Conservation (phyloP, 1,140 invertebrate species). For the Cheumatopsyche charites region DNA sequence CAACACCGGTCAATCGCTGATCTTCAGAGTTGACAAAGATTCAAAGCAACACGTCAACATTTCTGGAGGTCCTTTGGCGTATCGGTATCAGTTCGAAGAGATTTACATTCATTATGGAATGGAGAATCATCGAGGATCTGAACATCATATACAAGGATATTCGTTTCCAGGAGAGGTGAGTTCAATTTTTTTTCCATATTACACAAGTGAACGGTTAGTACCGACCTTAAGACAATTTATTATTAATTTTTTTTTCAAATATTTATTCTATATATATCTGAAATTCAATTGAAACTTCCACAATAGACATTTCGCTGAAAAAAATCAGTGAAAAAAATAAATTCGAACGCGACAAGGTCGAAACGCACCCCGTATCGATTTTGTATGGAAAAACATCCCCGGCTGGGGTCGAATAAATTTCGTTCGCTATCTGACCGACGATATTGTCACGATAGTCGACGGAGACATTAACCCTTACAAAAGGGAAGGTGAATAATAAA, state of each 20-base stretch:
- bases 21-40: conserved; percentile 88
- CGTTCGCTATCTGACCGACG: conserved; percentile 24
- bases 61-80: conserved; percentile 93
- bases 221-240: no score
- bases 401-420: conserved; percentile 30
- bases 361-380: conserved; percentile 32
- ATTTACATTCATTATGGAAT: conserved; percentile 95
- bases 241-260: neutral
- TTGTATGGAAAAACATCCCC: conserved; percentile 29
- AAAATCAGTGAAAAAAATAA: no score
- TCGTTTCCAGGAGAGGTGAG: conserved; percentile 94
- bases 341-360: conserved; percentile 18
- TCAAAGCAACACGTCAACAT: conserved; percentile 87
- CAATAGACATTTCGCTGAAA: no score
- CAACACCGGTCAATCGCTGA: conserved; percentile 90
- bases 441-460: conserved; percentile 28
- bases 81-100: conserved; percentile 92
- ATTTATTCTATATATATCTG: no score
- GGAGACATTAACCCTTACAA: conserved; percentile 27
- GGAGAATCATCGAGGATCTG: conserved; percentile 85
- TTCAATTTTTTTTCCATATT: neutral
- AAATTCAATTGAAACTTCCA: no score
- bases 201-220: no score
- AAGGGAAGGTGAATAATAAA: neutral
- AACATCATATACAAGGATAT: conserved; percentile 91